Conservation (phyloP, 35 echinoderm and acorn worm genomes). For the Nesometra sesokonis region DNA sequence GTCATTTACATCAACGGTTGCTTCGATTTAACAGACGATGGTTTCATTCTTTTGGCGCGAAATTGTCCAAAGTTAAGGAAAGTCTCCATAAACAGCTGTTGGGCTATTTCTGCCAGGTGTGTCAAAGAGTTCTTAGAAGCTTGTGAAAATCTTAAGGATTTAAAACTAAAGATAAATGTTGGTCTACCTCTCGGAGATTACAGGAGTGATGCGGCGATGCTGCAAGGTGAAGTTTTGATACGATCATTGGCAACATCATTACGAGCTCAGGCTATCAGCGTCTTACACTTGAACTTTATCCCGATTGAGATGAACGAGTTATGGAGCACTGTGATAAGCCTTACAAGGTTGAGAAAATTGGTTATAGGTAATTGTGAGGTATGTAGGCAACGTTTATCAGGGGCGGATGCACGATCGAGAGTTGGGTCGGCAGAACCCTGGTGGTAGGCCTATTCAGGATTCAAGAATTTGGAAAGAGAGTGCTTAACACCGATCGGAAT, state of each 20-base stretch:
- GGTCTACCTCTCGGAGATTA: slow-evolving; percentile 67
- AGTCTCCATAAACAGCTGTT: slow-evolving; percentile 67
- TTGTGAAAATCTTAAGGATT: slow-evolving; percentile 27
- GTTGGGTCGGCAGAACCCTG: not conserved
- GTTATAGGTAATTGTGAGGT: slow-evolving; percentile 89
- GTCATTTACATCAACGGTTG: slow-evolving; percentile 77
- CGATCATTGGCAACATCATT: slow-evolving; percentile 32
- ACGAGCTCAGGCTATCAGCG: slow-evolving; percentile 39
- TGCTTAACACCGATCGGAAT: not conserved
- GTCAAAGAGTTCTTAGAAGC: slow-evolving; percentile 46
- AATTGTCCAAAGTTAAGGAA: slow-evolving; percentile 48
- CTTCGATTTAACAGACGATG: slow-evolving; percentile 67
- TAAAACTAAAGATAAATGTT: slow-evolving; percentile 76
- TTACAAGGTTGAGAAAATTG: slow-evolving; percentile 65
- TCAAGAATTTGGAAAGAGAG: not conserved
- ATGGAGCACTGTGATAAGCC: slow-evolving; percentile 64
- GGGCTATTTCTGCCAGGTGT: slow-evolving; percentile 48
- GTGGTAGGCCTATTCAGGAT: not conserved
- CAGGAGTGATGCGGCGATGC: slow-evolving; percentile 77
- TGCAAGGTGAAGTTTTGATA: slow-evolving; percentile 51
- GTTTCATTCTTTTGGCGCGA: slow-evolving; percentile 40
- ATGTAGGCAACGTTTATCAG: not conserved
- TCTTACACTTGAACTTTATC: slow-evolving; percentile 61
- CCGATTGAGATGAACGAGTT: slow-evolving; percentile 82
- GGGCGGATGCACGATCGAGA: not conserved